These are phyloP conservation scores for Nixonia krombeini DNA, from an alignment of 1,140 invertebrate genomes.

Conservation along the genomic window DNA sequence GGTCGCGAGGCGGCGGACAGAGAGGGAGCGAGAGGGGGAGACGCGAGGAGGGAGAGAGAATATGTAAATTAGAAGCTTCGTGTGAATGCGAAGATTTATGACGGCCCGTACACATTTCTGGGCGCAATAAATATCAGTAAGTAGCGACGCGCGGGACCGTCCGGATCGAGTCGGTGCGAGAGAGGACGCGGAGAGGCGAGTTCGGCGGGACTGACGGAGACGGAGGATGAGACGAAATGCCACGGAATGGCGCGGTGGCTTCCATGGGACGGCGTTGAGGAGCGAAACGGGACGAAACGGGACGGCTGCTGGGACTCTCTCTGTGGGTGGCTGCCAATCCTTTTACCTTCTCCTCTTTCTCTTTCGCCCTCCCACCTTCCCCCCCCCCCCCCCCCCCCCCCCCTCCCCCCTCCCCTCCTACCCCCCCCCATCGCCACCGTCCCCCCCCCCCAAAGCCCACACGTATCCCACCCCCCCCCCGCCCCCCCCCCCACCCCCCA, in stretches of 20 bases:
- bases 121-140: constrained; percentile 71
- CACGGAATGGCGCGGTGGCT: constrained; percentile 7
- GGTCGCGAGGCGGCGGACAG: constrained; percentile 3
- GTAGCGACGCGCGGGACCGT: constrained; percentile 61
- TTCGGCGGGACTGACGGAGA: neutral
- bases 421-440: constrained; percentile 7
- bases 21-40: constrained; percentile 11
- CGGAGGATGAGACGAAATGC: constrained; percentile 4
- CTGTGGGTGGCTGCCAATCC: constrained; percentile 61
- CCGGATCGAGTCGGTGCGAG: constrained; percentile 36
- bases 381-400: no score
- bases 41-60: constrained; percentile 40
- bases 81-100: constrained; percentile 72
- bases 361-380: no score
- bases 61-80: constrained; percentile 71
- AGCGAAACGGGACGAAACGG: constrained; percentile 23
- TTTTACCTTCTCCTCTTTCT: constrained; percentile 41
- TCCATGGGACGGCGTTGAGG: constrained; percentile 6
- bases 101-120: constrained; percentile 68
- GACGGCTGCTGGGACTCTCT: constrained; percentile 40
- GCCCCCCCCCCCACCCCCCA: no score
- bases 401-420: constrained; percentile 9
- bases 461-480: no score
- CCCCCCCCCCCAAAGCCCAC: no score
- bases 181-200: constrained; percentile 4